Base-by-base conservation (phyloP, 2,797 vertebrate species). In the Schizopygopsis malacanthus region DNA sequence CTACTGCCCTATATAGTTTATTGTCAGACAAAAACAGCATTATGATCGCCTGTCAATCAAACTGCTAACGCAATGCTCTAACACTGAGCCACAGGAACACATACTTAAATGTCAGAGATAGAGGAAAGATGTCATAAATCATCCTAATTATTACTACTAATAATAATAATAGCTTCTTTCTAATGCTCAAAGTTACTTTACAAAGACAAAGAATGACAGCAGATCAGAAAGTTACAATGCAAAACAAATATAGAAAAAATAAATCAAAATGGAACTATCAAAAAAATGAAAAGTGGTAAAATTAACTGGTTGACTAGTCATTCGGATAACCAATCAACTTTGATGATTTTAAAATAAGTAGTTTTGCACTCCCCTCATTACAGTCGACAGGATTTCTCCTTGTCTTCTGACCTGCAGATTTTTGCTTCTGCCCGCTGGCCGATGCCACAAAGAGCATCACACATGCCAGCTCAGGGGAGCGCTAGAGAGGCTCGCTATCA, bases 381-480 rank as follows among this genome's bases (percentile, higher is more conserved):
- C 37, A 70, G 47, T 52, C 18, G 1, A 33, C 39, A 45, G 11
- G 4, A 67, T 52, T 69, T 54, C 33, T 16, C n/a, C 4, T 28
- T 13, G 7, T 70, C 37, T 45, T 78, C 63, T 54, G 47, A 61
- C 52, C 41, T 79, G 39, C 39, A 78, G 77, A 80, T 85, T 71
- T 72, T 72, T 71, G 25, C 16, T 4, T 59, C 52, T 70, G 86
- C 43, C 50, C 50, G 22, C 70, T 82, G 83, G 39, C 39, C 39
- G 47, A 61, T 85, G 76, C 83, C 76, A 72, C 77, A 70, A 85
- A 71, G 13, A 72, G 52, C 67, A 79, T 85, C 45, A 79, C 67
- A 67, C 83, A 75, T 85, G 87, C 47, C 80, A 83, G 77, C 84
- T 82, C 84, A 69, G 11, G 80, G 75, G 80, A 85, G 54, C 33